A percentile compares a stretch with the other conserved stretches of the same genome.
These are phyloP conservation scores for Leptopilina clavipes DNA, from an alignment of 1,140 invertebrate species.

Conservation along the genomic window DNA sequence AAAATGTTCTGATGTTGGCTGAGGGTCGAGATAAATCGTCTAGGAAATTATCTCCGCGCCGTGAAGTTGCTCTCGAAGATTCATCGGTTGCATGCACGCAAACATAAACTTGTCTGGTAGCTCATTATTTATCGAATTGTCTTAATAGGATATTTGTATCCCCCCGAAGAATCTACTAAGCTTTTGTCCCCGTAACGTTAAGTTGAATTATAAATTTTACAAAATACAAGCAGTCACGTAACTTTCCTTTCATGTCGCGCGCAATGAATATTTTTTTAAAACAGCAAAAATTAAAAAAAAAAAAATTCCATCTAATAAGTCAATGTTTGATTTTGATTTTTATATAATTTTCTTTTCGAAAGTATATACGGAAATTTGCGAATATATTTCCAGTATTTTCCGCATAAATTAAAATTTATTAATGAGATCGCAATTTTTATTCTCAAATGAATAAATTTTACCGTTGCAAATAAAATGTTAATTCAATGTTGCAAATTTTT, in stretches of 20 bases:
- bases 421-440: too few relatives aligned
- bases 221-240: constrained; percentile 25
- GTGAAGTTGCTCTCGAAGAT: constrained; percentile 37
- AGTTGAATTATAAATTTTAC: constrained; percentile 4
- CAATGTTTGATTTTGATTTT: too few relatives aligned
- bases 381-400: too few relatives aligned
- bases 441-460: too few relatives aligned
- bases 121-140: constrained; percentile 68
- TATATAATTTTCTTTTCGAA: background rate
- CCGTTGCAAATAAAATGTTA: too few relatives aligned
- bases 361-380: too few relatives aligned
- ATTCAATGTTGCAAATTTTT: too few relatives aligned
- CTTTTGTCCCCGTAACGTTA: constrained; percentile 1
- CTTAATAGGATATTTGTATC: constrained; percentile 43
- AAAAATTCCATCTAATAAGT: too few relatives aligned
- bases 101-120: constrained; percentile 63
- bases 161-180: background rate
- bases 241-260: background rate
- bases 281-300: too few relatives aligned
- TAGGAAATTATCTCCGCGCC: constrained; percentile 24
- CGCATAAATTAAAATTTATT: too few relatives aligned
- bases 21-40: constrained; percentile 38
- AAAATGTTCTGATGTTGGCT: constrained; percentile 29
- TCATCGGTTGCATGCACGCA: constrained; percentile 59
- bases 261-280: too few relatives aligned